Base-by-base conservation (phyloP, 2,797 vertebrate genomes). In the Acanthiza pusilla region DNA sequence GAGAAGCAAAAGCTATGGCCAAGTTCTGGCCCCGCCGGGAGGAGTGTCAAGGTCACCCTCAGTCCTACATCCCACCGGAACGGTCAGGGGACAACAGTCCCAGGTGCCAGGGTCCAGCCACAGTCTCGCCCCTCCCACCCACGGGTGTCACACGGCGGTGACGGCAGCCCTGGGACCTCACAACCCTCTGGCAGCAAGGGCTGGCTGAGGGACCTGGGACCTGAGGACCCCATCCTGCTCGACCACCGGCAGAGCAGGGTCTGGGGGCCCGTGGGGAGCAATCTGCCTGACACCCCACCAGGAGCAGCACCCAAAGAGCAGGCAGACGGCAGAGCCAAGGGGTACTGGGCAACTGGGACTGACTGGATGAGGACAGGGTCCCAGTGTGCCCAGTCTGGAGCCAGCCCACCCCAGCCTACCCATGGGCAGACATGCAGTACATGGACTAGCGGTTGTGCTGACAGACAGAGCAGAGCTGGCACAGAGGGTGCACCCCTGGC, bases 21-120 rank as follows among this genome's bases (percentile, higher is more conserved):
- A 20, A 81, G 62, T 47, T 51, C 58, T 2, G 27, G 62, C 25
- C 89, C 77, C 5, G 30, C 86, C 1, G 7, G 73, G 90, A 97
- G 82, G 47, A 97, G 88, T 34, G 50, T 97, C 98, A 98, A 98
- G 97, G 98, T 98, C 97, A 98, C 96, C 93, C 97, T 97, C 93
- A 97, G 84, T 32, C 47, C 85, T 2, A 3, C 5, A 15, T 88
- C 65, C 88, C 23, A 65, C 11, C 2, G 5, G 58, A 84, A 61
- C 0, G 0, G 20, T 20, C 27, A 75, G 36, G 7, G 13, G 10
- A 81, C 34, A 50, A 5, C 1, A 5, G 32, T 47, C 47, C 36
- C 8, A 7, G 32, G 26, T 36, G 36, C 36, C 7, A 43, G 12
- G 5, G 3, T 75, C 32, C 9, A 21, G 47, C 22, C 18, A 38